Evolutionary conservation across 2,113 vertebrate species (phyloP), one percentile per base, ranked within the genome.

Genomic region (Embiotoca jacksoni): DNA sequence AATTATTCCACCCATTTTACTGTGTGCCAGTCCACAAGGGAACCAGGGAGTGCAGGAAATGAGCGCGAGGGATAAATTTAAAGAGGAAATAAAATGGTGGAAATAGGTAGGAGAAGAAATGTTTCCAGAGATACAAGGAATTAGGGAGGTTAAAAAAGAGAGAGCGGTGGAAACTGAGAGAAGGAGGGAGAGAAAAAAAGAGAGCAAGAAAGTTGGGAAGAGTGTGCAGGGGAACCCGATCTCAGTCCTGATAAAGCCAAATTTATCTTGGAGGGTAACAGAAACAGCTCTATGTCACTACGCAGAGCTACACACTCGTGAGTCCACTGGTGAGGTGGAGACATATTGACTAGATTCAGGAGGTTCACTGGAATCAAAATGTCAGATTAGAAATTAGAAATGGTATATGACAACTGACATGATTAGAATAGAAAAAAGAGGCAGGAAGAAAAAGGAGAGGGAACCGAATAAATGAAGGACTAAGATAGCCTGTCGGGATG

Each of bases 261-360:
- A 92, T 92, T 90, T 93, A 94, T 93, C 92, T 93, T 91, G 61
- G 92, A 92, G 78, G 67, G 84, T 44, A 80, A 88, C 91, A 92
- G 85, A 92, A 94, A 94, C 86, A 86, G 88, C 92, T 69, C 57
- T 0, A 71, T 90, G 90, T 93, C 88, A 82, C 88, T 68, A 82
- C 37, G 90, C 90, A 93, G 92, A 90, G 76, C 76, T 66, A 15
- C 75, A 61, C 30, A 65, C 61, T 66, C 23, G 23, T 23, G 23
- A 23, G 23, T 23, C 23, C 23, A 23, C 23, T 23, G 23, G 23
- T 23, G 23, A 23, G 23, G 46, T 60, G 11, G 64, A 58, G 49
- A 55, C 2, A 7, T 23, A 31, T 57, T n/a, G 31, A 62, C 8
- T 31, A 30, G 47, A 30, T 37, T 66, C 16, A 65, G 31, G 30